phyloP scores from a whole-genome alignment of 1,140 invertebrate genomes.

The Venustaconcha ellipsiformis region DNA sequence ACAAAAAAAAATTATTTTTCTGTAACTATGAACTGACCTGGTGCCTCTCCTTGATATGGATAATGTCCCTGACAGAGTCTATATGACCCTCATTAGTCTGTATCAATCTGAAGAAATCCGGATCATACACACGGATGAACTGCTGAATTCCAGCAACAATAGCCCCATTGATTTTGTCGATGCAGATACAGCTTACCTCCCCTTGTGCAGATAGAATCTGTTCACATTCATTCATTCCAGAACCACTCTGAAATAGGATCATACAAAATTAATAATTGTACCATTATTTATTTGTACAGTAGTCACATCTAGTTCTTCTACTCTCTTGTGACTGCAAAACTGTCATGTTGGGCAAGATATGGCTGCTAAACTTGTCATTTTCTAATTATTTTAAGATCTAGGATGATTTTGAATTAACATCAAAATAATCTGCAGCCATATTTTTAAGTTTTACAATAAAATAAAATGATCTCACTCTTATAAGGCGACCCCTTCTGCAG shows the following conservation, averaged over 20 bases:
- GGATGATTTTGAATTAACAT: too few relatives aligned
- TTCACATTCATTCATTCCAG: constrained; percentile 65
- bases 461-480: too few relatives aligned
- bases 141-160: constrained; percentile 64
- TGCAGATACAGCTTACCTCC: constrained; percentile 58
- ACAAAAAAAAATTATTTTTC: neutral
- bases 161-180: constrained; percentile 63
- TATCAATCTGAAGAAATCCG: constrained; percentile 60
- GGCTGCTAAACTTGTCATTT: too few relatives aligned
- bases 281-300: neutral
- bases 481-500: too few relatives aligned
- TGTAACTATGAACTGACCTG: constrained; percentile 44
- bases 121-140: constrained; percentile 66
- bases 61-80: constrained; percentile 63
- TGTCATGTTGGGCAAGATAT: too few relatives aligned
- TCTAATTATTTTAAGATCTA: too few relatives aligned
- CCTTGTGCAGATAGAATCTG: constrained; percentile 57
- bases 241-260: constrained; percentile 45
- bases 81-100: constrained; percentile 67
- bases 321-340: neutral
- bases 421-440: too few relatives aligned
- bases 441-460: too few relatives aligned
- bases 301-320: neutral
- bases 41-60: constrained; percentile 66
- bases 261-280: neutral